Conservation (phyloP, 2,113 vertebrate genomes). For the Phaethornis superciliosus region DNA sequence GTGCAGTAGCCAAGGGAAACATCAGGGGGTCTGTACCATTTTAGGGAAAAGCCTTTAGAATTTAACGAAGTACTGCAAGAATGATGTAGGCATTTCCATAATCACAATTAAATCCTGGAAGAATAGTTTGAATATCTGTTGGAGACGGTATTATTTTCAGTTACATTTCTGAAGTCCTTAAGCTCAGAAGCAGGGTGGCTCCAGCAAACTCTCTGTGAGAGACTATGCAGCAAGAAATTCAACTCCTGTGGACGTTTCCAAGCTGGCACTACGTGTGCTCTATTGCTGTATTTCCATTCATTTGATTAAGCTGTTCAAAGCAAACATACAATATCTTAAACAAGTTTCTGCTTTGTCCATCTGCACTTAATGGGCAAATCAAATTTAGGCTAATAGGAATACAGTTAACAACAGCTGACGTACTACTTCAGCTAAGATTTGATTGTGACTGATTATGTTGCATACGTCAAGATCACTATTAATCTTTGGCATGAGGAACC, state of each 20-base stretch:
- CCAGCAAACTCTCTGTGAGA: not conserved
- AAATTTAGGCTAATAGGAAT: constrained; percentile 4
- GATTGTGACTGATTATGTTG: constrained; percentile 52
- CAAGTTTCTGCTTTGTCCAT: not conserved
- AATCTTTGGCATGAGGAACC: constrained; percentile 75
- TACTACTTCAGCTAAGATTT: constrained; percentile 29
- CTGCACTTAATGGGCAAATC: constrained; percentile 7
- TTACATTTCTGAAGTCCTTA: not conserved
- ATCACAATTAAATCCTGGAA: not conserved
- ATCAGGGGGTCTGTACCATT: not conserved
- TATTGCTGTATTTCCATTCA: not conserved
- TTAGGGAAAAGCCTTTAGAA: not conserved
- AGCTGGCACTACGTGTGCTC: not conserved
- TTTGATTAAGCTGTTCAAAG: not conserved
- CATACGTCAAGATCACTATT: constrained; percentile 63
- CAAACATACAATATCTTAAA: not conserved
- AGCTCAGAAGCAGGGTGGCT: not conserved
- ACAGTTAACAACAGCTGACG: constrained; percentile 29
- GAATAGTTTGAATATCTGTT: not conserved
- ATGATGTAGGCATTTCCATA: not conserved
- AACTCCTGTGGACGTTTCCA: not conserved
- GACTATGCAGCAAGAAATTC: not conserved
- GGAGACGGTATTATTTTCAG: not conserved
- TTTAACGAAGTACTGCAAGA: not conserved
- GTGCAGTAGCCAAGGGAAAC: constrained; percentile 9